phyloP scores from a whole-genome alignment of 2,113 vertebrate genomes.

The Odontophorus gujanensis region DNA sequence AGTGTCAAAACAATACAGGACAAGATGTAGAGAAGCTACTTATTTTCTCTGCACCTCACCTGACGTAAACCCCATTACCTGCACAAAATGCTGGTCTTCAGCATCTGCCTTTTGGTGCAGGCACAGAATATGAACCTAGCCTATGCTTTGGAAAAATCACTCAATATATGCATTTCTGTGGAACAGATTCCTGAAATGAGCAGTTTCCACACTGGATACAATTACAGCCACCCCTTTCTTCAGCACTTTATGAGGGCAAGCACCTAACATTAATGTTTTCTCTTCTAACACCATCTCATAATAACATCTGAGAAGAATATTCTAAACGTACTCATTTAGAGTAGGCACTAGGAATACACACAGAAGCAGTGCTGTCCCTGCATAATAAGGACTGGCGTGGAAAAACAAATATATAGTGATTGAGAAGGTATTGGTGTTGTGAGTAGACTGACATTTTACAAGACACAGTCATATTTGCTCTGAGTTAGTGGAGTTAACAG shows the following conservation, averaged over 20 bases:
- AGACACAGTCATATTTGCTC: neutral
- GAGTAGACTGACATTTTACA: neutral
- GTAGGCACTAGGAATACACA: neutral
- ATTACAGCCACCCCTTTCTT: neutral
- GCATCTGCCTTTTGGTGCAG: neutral
- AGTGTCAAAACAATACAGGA: neutral
- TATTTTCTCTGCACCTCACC: neutral
- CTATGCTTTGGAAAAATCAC: neutral
- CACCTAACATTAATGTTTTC: neutral
- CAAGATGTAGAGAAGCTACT: neutral
- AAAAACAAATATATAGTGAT: neutral
- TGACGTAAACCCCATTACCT: neutral
- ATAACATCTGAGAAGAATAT: neutral
- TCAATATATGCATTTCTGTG: neutral
- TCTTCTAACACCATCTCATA: neutral
- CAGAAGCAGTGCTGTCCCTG: neutral
- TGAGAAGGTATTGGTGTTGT: neutral
- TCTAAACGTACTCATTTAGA: neutral
- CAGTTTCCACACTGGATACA: neutral
- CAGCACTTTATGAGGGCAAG: neutral
- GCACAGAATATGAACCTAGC: neutral
- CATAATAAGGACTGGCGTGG: neutral
- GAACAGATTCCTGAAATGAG: neutral
- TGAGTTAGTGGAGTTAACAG: neutral
- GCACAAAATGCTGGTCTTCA: neutral